A percentile compares a stretch with the other conserved stretches of the same genome.
Evolutionary conservation across 1,140 invertebrate species (phyloP).

Genomic region (Drosophila virilis): DNA sequence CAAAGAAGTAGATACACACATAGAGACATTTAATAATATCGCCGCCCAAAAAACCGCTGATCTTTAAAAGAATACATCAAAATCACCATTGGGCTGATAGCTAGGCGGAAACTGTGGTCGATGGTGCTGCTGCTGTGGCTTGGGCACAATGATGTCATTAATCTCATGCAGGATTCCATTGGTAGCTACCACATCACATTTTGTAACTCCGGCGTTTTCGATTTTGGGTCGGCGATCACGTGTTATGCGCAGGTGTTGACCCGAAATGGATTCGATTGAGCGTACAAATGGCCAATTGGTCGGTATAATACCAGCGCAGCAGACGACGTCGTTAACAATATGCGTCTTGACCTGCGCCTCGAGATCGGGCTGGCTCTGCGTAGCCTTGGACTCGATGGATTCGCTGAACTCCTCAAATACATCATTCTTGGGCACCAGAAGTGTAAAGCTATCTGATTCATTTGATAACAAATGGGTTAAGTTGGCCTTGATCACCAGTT

Average conservation of each 20-base stretch:
- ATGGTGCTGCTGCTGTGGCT: constrained; percentile 63
- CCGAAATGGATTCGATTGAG: constrained; percentile 84
- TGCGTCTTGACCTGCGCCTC: constrained; percentile 76
- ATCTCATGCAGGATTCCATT: constrained; percentile 87
- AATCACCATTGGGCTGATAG: constrained; percentile 65
- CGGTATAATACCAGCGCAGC: constrained; percentile 86
- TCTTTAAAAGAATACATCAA: constrained; percentile 83
- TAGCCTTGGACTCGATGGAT: constrained; percentile 61
- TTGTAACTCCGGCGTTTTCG: constrained; percentile 85
- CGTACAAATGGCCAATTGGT: constrained; percentile 86
- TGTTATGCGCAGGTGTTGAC: constrained; percentile 84
- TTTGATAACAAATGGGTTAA: constrained; percentile 73
- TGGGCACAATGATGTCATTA: constrained; percentile 85
- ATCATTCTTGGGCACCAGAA: constrained; percentile 88
- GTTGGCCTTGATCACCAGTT: constrained; percentile 76
- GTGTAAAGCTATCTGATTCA: constrained; percentile 83
- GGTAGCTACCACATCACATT: constrained; percentile 86
- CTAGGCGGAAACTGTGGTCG: constrained; percentile 55
- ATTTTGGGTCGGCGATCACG: constrained; percentile 85
- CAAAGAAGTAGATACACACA: constrained; percentile 42
- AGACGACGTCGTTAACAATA: constrained; percentile 85
- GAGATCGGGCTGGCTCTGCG: constrained; percentile 54
- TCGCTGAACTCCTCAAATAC: constrained; percentile 85
- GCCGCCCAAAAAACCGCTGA: background rate
- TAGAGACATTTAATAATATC: constrained; percentile 8